Evolutionary conservation across 2,888 invertebrate species (phyloP), one percentile per base, ranked within the genome.

Genomic region (Podabrus alpinus): DNA sequence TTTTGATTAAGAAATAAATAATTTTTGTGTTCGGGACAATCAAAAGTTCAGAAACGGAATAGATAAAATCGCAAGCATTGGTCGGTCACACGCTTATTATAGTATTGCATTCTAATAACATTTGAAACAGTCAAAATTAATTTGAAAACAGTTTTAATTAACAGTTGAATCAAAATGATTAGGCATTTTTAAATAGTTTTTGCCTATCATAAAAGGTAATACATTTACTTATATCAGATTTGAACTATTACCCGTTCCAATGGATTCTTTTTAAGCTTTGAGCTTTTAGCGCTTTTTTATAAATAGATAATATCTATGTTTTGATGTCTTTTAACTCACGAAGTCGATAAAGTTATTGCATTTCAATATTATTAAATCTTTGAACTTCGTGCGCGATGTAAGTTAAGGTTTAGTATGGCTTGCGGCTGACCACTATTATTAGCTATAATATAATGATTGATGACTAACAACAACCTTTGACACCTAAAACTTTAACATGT

Each of bases 391-490:
- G 74, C 78, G 73, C 74, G 75, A 75, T 77, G 70, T 68, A 68
- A 74, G 72, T 73, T 68, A 69, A 69, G 72, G 69, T 66, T 73
- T 77, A 72, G 75, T 25, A 64, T 69, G 73, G 75, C 77, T 78
- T 79, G 79, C 79, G 79, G 78, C 80, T 80, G 79, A 80, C 81
- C 80, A 80, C 81, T 83, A 84, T 85, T 85, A 84, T 85, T 85
- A 84, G 83, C 84, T 79, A 84, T 85, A 85, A 85, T 85, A 82
- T 81, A 85, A 82, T 85, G 85, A 86, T 85, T 85, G 85, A 86
- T 86, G 85, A 84, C 84, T 83, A 79, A 83, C 83, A 81, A 82
- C 80, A 84, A 85, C 86, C 86, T 85, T 81, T 85, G 85, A 84
- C 86, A 84, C 82, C 78, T 80, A 81, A 83, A 84, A 84, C 84